Conservation (phyloP, 2,888 invertebrate species). For the Antheraea yamamai region DNA sequence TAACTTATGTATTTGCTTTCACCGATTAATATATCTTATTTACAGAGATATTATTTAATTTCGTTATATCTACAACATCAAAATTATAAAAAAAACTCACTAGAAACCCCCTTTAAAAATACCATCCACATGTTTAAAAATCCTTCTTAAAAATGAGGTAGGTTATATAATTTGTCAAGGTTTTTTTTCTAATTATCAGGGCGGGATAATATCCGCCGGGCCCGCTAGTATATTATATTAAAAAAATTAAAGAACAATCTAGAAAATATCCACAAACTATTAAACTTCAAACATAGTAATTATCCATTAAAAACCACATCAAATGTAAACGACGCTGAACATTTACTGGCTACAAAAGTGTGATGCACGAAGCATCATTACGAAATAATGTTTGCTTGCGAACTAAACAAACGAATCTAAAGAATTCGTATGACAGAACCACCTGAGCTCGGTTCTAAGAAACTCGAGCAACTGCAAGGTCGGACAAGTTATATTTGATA, state of each 20-base stretch:
- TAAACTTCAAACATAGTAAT: conserved; percentile 1
- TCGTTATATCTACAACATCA: no score
- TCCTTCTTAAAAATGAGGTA: no score
- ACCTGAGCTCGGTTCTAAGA: conserved; percentile 52
- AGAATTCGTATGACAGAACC: conserved; percentile 61
- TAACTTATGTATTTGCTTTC: no score
- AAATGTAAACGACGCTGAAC: not conserved
- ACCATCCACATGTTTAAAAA: no score
- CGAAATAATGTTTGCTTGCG: conserved; percentile 16
- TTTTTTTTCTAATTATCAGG: no score
- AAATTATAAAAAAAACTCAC: no score
- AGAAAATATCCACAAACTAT: not conserved
- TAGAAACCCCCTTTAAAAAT: no score
- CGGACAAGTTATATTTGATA: conserved; percentile 38
- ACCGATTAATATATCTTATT: no score
- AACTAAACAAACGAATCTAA: conserved; percentile 44
- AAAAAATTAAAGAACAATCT: not conserved
- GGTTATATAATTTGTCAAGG: no score
- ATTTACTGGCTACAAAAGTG: not conserved
- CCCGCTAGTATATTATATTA: no score
- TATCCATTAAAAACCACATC: not conserved
- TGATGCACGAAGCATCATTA: conserved; percentile 7
- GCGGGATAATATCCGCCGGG: no score
- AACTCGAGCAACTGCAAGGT: conserved; percentile 50
- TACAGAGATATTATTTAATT: no score